phyloP scores from a whole-genome alignment of 2,113 vertebrate species.

The Centropus unirufus region DNA sequence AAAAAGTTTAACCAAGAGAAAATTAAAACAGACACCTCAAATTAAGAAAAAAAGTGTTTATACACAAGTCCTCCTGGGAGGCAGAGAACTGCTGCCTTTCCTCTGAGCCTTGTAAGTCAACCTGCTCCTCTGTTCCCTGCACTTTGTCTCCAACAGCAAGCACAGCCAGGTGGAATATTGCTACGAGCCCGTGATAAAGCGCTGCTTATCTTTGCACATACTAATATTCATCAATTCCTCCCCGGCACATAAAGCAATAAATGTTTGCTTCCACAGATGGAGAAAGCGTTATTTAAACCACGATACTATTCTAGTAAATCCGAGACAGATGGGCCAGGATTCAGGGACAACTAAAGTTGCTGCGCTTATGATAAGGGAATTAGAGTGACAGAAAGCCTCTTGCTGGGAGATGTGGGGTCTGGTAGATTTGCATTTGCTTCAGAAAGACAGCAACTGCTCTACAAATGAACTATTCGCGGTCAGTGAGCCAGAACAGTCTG shows the following conservation, averaged over 20 bases:
- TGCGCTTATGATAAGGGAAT: slow-evolving; percentile 51
- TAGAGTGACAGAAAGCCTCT: slow-evolving; percentile 34
- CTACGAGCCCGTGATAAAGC: neutral
- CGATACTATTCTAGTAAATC: slow-evolving; percentile 24
- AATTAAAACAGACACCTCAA: neutral
- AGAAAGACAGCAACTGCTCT: neutral
- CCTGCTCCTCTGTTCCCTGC: neutral
- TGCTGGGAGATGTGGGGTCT: neutral
- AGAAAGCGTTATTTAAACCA: slow-evolving; percentile 44
- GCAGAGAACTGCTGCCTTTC: neutral
- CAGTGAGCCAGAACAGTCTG: neutral
- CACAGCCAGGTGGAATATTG: neutral
- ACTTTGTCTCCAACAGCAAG: neutral
- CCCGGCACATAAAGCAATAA: slow-evolving; percentile 14
- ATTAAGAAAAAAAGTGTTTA: fast-evolving
- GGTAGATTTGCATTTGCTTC: slow-evolving; percentile 33
- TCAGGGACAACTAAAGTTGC: slow-evolving; percentile 28
- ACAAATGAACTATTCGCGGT: neutral
- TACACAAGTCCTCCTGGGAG: neutral
- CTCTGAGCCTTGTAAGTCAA: neutral
- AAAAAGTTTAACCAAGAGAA: neutral
- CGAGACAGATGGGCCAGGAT: slow-evolving; percentile 40
- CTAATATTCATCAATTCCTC: slow-evolving; percentile 14
- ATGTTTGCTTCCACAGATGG: slow-evolving; percentile 6
- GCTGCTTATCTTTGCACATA: neutral